Percentiles rank a stretch among this genome's conserved stretches.
Conservation (phyloP, 2,113 vertebrate genomes). For the Platysternon megacephalum region DNA sequence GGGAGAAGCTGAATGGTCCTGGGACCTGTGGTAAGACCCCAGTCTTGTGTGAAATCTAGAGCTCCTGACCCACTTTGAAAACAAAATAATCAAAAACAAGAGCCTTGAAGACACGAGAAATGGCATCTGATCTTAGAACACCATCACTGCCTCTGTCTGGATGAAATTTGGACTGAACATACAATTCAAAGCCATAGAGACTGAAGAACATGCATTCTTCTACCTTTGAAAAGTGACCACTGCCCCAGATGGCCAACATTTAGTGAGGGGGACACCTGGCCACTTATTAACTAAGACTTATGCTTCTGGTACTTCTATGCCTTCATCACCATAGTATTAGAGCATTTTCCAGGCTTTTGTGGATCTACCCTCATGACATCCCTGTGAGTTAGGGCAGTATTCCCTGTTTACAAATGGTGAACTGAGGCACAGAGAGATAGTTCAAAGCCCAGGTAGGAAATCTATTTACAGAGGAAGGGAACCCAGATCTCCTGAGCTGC, state of each 20-base stretch:
- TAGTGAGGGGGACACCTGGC: background rate
- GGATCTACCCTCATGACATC: background rate
- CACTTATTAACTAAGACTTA: background rate
- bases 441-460: background rate
- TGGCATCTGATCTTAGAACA: background rate
- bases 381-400: background rate
- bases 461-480: background rate
- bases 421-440: background rate
- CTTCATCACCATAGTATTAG: background rate
- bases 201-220: accelerated
- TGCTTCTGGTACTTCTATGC: background rate
- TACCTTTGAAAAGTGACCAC: background rate
- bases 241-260: background rate
- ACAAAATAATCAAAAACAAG: background rate
- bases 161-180: background rate
- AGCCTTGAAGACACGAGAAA: background rate
- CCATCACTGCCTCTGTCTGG: background rate
- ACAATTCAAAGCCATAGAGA: background rate
- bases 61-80: accelerated
- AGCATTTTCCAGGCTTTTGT: background rate
- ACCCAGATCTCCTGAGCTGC: background rate
- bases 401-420: background rate
- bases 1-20: background rate
- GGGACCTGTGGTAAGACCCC: background rate
- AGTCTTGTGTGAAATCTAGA: background rate